A percentile compares a stretch with the other conserved stretches of the same genome.
phyloP scores from a whole-genome alignment of 2,888 invertebrate species.

The Microctonus brassicae region DNA sequence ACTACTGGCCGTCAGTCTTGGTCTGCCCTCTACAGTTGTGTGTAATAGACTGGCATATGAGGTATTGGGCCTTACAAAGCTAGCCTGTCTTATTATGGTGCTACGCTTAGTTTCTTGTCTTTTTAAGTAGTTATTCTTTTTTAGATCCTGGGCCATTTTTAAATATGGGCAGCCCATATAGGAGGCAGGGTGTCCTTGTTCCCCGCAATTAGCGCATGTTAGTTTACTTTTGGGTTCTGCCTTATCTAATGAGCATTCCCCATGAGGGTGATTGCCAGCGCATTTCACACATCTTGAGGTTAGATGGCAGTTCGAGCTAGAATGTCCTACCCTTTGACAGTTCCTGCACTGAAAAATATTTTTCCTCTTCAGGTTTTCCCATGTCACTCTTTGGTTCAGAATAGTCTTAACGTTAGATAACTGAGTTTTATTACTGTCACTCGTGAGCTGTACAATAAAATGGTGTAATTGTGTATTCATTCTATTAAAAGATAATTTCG shows the following conservation, averaged over 20 bases:
- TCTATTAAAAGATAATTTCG: not conserved
- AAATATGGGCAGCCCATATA: too few relatives aligned
- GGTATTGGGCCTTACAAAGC: too few relatives aligned
- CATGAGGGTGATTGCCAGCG: too few relatives aligned
- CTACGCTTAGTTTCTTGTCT: too few relatives aligned
- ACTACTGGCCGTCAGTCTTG: too few relatives aligned
- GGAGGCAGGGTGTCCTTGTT: too few relatives aligned
- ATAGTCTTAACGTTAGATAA: not conserved
- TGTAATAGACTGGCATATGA: too few relatives aligned
- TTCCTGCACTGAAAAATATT: slow-evolving; percentile 19
- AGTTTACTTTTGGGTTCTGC: not conserved
- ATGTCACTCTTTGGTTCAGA: not conserved
- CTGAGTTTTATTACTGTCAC: not conserved
- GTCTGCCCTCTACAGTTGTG: too few relatives aligned
- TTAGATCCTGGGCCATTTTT: too few relatives aligned
- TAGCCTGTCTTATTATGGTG: too few relatives aligned
- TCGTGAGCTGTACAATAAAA: not conserved
- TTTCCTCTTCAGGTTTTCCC: slow-evolving; percentile 2
- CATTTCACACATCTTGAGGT: slow-evolving; percentile 13
- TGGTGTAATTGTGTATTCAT: not conserved
- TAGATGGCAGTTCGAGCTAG: slow-evolving; percentile 6
- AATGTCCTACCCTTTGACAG: slow-evolving; percentile 8
- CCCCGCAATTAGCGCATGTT: not conserved
- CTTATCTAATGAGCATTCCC: too few relatives aligned
- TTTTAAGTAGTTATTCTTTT: too few relatives aligned